phyloP scores from a whole-genome alignment of 2,888 invertebrate species.

The Mylabris sibirica region DNA sequence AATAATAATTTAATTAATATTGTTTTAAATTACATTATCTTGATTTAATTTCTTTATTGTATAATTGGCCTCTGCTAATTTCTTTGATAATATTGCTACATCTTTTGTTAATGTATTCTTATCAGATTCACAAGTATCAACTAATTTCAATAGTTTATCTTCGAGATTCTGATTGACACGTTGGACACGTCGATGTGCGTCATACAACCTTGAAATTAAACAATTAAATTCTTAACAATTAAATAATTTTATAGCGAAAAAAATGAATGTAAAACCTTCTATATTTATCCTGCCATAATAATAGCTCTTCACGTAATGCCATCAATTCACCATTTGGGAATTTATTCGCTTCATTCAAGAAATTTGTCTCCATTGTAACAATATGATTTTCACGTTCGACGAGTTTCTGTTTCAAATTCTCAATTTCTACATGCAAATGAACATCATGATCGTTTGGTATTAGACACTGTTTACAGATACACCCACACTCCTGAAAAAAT shows the following conservation, averaged over 20 bases:
- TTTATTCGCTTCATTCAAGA: slow-evolving; percentile 71
- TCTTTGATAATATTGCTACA: slow-evolving; percentile 82
- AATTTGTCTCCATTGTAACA: slow-evolving; percentile 85
- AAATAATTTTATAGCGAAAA: background rate
- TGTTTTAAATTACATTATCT: slow-evolving; percentile 70
- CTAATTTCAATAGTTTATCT: slow-evolving; percentile 90
- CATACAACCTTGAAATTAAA: slow-evolving; percentile 74
- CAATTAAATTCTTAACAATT: background rate
- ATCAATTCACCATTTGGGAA: slow-evolving; percentile 74
- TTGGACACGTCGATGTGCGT: slow-evolving; percentile 92
- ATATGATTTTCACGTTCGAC: slow-evolving; percentile 84
- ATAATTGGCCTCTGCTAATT: slow-evolving; percentile 85
- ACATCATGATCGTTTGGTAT: slow-evolving; percentile 62
- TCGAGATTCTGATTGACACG: slow-evolving; percentile 94
- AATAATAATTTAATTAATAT: slow-evolving; percentile 23
- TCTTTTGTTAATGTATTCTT: slow-evolving; percentile 87
- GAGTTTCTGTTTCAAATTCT: slow-evolving; percentile 82
- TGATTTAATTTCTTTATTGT: slow-evolving; percentile 82
- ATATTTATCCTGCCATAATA: slow-evolving; percentile 93
- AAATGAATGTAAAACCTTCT: slow-evolving; percentile 71
- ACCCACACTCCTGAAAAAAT: slow-evolving; percentile 67
- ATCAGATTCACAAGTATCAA: slow-evolving; percentile 91
- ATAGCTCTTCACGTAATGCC: slow-evolving; percentile 82
- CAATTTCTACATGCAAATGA: slow-evolving; percentile 87
- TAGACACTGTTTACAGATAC: slow-evolving; percentile 65